phyloP scores from a whole-genome alignment of 1,140 invertebrate species.

The Acyrthosiphon pisum region DNA sequence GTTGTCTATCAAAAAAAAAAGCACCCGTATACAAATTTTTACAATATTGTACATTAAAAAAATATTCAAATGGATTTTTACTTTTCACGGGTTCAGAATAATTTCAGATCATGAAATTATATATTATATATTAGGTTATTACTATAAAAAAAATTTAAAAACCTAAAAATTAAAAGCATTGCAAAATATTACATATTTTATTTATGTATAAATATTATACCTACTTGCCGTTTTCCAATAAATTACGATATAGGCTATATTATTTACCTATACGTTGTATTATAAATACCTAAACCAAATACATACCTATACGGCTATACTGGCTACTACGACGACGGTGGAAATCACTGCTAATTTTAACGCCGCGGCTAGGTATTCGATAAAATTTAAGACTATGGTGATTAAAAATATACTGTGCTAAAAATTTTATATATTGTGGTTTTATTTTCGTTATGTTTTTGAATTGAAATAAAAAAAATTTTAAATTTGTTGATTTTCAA shows the following conservation, averaged over 20 bases:
- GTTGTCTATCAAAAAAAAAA: neutral
- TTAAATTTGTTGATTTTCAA: neutral
- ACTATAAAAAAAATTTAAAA: no score
- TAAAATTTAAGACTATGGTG: neutral
- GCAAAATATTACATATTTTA: no score
- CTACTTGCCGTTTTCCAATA: no score
- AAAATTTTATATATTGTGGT: neutral
- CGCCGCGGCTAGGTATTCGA: fast-evolving
- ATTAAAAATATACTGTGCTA: neutral
- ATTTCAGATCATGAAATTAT: neutral
- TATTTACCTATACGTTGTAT: no score
- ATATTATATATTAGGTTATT: neutral
- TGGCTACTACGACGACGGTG: neutral
- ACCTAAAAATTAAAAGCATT: no score
- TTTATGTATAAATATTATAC: no score
- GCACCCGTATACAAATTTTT: neutral
- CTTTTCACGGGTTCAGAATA: no score
- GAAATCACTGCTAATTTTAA: neutral
- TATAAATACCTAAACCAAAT: no score
- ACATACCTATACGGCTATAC: no score
- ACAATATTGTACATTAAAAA: no score
- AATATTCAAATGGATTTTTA: no score
- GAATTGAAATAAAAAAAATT: neutral
- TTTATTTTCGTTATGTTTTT: neutral
- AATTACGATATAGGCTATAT: no score